Base-by-base conservation (phyloP, 2,797 vertebrate genomes). In the Adelosebastes latens region DNA sequence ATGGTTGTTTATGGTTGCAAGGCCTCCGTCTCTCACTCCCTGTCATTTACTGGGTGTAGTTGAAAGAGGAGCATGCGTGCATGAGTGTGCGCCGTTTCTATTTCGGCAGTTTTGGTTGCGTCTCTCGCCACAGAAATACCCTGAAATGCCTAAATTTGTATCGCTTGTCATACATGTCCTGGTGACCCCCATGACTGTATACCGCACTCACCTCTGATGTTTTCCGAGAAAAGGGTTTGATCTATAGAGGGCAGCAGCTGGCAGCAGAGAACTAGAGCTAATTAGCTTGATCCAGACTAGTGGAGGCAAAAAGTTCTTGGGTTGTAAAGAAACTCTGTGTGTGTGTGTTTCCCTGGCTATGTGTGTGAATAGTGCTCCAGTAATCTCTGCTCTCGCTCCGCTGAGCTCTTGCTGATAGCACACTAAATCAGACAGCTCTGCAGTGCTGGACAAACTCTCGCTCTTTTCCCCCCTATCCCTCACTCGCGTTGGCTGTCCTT, bases 361-460 rank as follows among this genome's bases (percentile, higher is more conserved):
- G 72, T 75, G 25, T 58, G 85, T 36, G 86, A 70, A 63, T 31
- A 46, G 76, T 74, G 87, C 83, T 82, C 80, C 81, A 87, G 84
- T 91, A 82, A 90, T 87, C 86, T 80, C 55, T 72, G 77, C 78
- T 89, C 85, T 90, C 80, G 91, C 93, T 93, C 83, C 84, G 87
- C 70, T 90, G 91, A 89, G 83, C 80, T 81, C 89, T 31, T 73
- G 86, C 91, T 86, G 89, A 93, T 88, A 81, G 68, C 65, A 87
- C 94, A 93, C 72, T 93, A 94, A 92, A 94, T 93, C 90, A 92
- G 88, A 93, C 89, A 88, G 89, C 84, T 84, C 92, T 72, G 90
- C 94, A 93, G 93, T 83, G 88, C 88, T 71, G 71, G 82, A 75
- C 82, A 25, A 73, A 82, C 86, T 83, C 84, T 42, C 12, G 18